phyloP scores from a whole-genome alignment of 37 sponge, comb jelly and placozoan genomes.

The Ephydatia muelleri region DNA sequence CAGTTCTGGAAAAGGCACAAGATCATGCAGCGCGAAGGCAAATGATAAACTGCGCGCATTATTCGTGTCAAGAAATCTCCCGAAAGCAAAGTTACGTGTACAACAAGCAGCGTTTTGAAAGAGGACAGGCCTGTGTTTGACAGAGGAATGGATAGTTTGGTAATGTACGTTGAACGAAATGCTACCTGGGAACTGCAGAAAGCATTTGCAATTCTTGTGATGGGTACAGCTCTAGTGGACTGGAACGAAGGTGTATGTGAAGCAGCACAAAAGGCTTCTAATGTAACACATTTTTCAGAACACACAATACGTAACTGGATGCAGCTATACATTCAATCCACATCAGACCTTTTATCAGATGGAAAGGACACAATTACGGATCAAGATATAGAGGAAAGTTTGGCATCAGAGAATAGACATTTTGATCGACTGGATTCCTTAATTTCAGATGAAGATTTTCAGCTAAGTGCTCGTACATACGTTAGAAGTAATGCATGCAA shows the following conservation, averaged over 20 bases:
- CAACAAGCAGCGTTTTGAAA: no score
- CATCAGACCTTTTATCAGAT: no score
- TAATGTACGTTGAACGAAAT: no score
- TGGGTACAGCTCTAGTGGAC: not conserved
- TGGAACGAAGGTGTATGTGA: not conserved
- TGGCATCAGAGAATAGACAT: slow-evolving; percentile 15
- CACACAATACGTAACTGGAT: slow-evolving; percentile 17
- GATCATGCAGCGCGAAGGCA: no score
- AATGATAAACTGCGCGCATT: no score
- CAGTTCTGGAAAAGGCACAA: no score
- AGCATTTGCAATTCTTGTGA: no score
- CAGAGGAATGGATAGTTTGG: no score
- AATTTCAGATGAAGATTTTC: slow-evolving; percentile 31
- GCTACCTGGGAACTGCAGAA: no score
- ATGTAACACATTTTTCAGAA: not conserved
- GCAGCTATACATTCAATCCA: not conserved
- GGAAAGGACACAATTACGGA: not conserved
- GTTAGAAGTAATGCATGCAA: slow-evolving; percentile 20
- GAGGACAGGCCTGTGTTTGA: no score
- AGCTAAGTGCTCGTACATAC: slow-evolving; percentile 12
- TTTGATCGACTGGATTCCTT: not conserved
- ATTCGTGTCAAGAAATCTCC: no score
- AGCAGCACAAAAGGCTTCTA: slow-evolving; percentile 8
- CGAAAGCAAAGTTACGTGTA: no score
- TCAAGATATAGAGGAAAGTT: not conserved